Evolutionary conservation across 53 echinoderm and acorn worm genomes (phyloP), one percentile per base, ranked within the genome.

Genomic region (Holothuria leucospilota): DNA sequence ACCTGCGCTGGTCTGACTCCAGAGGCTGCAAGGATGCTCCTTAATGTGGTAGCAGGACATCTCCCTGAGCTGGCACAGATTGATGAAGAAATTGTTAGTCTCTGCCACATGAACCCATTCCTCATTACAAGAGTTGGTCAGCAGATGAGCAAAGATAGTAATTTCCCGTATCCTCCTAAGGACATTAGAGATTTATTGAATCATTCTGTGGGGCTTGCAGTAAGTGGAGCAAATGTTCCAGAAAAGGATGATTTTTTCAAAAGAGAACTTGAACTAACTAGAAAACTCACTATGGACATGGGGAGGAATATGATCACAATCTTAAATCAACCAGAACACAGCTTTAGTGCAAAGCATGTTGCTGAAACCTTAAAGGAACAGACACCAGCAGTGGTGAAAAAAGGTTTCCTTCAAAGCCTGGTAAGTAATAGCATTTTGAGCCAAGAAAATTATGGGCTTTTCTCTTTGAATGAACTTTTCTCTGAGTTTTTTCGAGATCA

Each of bases 71-170:
- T 59, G 2, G n/a, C 56, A 26, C 52, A 78, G 28, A 13, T 20
- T 14, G 53, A 24, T 21, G 26, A 52, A 56, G 52, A 56, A 52
- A 46, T 78, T 20, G 78, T 78, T 13, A 53, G 78, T 23, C 25
- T 46, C 13, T 78, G 78, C 56, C 51, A 78, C 59, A 52, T 56
- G n/a, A 78, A 78, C 56, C 78, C 78, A 13, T 25, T 78, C 14
- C 29, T 78, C 78, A 78, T 78, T 23, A 78, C 28, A 56, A 52
- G 9, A 11, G 16, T 59, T 27, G 78, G 78, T 16, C 56, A 25
- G 28, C 78, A 78, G 56, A 78, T 78, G 78, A 52, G 67, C 0
- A 30, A 24, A 23, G 29, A 78, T 25, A 18, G 26, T 16, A 26
- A 56, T 28, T 52, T 78, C 18, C 26, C 7, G 14, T 51, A 78